Base-by-base conservation (phyloP, 2,888 invertebrate genomes). In the Octodonta nipae region DNA sequence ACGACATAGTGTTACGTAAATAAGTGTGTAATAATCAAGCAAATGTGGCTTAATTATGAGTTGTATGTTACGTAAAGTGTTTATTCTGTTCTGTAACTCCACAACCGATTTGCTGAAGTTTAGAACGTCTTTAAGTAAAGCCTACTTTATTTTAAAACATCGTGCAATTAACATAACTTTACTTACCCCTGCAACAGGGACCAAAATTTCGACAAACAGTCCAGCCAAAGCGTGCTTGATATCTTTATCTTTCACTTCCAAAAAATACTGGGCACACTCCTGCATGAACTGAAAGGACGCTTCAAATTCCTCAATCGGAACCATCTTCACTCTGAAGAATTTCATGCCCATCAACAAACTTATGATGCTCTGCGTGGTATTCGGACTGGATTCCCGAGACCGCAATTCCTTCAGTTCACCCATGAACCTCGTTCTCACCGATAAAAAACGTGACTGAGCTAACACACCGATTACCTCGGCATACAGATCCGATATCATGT, bases 331-430 rank as follows among this genome's bases (percentile, higher is more conserved):
- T 5, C 79, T 68, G 62, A 98, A 96, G 66, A 96, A 98, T 65
- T 98, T 98, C 91, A 99, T 96, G 33, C 98, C 96, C 93, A 96
- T 96, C 15, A 99, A 66, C 20, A 99, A 68, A 24, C 91, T 91
- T 47, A 98, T 96, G 41, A 98, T 92, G 59, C 89, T 86, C 54
- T 95, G 93, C 0, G 87, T 85, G 1, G 81, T 81, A 47, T 81
- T 79, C 0, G 89, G 83, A n/a, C 82, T 86, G 1, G 86, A 83
- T 60, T 96, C 95, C 52, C 86, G 77, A 32, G 75, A 72, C 46
- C 83, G 69, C 7, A 73, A 49, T 39, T 74, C 96, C 63, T 89
- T 89, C 34, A 98, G 66, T 63, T 96, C 95, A 16, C 77, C 76
- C 63, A 87, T 84, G 56, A 96, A 96, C 15, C 88, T 73, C 52